Evolutionary conservation across 2,113 vertebrate genomes (phyloP), one percentile per base, ranked within the genome.

Genomic region (Eubucco bourcierii): DNA sequence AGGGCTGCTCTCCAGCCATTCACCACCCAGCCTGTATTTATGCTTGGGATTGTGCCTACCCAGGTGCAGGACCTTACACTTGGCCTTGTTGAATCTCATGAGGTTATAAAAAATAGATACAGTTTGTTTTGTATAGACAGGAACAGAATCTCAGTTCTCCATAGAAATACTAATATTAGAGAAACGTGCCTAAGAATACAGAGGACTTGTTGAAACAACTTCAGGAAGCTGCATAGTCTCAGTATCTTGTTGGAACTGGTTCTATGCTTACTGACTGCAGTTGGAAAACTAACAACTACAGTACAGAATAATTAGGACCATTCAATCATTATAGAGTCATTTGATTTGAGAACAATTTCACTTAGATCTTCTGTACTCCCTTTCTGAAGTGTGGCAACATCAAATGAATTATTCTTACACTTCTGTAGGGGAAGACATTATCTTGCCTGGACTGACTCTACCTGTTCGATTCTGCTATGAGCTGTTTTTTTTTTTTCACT

Each of bases 71-170:
- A n/a, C n/a, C n/a, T n/a, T n/a, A n/a, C n/a, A n/a, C n/a, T n/a
- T n/a, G n/a, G n/a, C n/a, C n/a, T n/a, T n/a, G n/a, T n/a, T n/a
- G n/a, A n/a, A n/a, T n/a, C n/a, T n/a, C n/a, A n/a, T n/a, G n/a
- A n/a, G n/a, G n/a, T n/a, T n/a, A n/a, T n/a, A n/a, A n/a, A n/a
- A n/a, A n/a, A 87, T 47, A 41, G 18, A 37, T 17, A 68, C 63
- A 15, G 27, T 85, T 85, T 94, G 85, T 73, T 74, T 91, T 56
- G 50, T 95, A 55, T 94, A 82, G 80, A 64, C 33, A 84, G 90
- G 87, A 95, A 77, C 93, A 84, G 96, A 96, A 95, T 93, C 44
- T 95, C 78, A 81, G 78, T 93, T 78, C 27, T 90, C 47, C 47
- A 74, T 39, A 81, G 74, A 94, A 87, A 52, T 87, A 78, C 56